phyloP scores from a whole-genome alignment of 1,140 invertebrate species.

The Brachionus rotundiformis region DNA sequence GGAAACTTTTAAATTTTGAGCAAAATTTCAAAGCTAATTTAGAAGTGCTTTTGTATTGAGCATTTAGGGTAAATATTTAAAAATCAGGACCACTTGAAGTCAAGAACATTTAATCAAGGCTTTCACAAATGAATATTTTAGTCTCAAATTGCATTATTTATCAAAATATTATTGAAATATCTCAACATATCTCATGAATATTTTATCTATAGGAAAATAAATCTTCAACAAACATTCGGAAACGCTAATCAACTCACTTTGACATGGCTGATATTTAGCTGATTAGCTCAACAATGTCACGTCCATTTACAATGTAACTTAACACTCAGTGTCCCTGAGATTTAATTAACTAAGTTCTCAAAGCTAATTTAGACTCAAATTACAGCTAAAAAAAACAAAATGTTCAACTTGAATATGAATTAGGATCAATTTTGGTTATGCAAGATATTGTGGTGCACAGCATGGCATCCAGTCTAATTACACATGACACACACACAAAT shows the following conservation, averaged over 20 bases:
- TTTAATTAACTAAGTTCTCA: constrained; percentile 44
- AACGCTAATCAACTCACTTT: constrained; percentile 18
- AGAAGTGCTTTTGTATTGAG: constrained; percentile 1
- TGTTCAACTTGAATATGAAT: constrained; percentile 3
- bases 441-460: background rate
- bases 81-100: constrained; percentile 48
- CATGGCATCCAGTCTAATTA: background rate
- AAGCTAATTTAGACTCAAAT: constrained; percentile 28
- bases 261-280: constrained; percentile 23
- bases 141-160: constrained; percentile 44
- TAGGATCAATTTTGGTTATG: background rate
- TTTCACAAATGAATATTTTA: background rate
- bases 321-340: constrained; percentile 17
- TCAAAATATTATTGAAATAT: background rate
- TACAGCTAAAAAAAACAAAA: constrained; percentile 8
- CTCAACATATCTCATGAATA: constrained; percentile 1
- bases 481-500: background rate
- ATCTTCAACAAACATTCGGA: constrained; percentile 9
- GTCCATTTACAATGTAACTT: background rate
- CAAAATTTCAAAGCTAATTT: constrained; percentile 38
- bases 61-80: constrained; percentile 15
- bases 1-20: constrained; percentile 45
- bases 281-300: constrained; percentile 27
- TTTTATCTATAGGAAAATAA: constrained; percentile 19
- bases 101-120: constrained; percentile 36